phyloP scores from a whole-genome alignment of 2,113 vertebrate genomes.

The Nannobrachium achirus region DNA sequence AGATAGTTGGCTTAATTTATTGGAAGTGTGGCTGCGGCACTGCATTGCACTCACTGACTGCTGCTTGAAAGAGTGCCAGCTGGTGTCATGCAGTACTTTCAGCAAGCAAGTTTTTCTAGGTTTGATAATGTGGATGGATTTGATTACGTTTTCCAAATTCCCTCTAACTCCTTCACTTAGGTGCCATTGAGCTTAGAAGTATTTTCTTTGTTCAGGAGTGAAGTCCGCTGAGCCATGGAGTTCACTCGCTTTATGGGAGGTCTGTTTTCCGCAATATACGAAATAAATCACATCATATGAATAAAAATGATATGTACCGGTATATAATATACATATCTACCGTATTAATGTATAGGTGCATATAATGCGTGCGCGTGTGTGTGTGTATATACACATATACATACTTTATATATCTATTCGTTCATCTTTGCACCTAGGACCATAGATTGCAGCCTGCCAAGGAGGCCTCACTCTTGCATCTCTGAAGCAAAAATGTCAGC shows the following conservation, averaged over 20 bases:
- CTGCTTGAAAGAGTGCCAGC: slow-evolving; percentile 32
- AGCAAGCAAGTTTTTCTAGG: slow-evolving; percentile 29
- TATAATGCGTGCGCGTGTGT: slow-evolving; percentile 19
- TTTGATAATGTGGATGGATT: neutral
- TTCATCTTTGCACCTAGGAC: slow-evolving; percentile 31
- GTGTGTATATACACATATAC: neutral
- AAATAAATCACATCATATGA: slow-evolving; percentile 14
- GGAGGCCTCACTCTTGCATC: slow-evolving; percentile 47
- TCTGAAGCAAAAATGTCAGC: slow-evolving; percentile 30
- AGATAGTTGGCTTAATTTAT: slow-evolving; percentile 51
- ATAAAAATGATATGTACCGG: slow-evolving; percentile 33
- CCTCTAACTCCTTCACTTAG: slow-evolving; percentile 1
- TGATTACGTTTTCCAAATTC: neutral
- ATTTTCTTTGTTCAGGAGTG: slow-evolving; percentile 31
- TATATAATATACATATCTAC: neutral
- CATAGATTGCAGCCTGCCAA: slow-evolving; percentile 24
- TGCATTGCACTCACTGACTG: slow-evolving; percentile 30
- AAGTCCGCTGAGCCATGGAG: slow-evolving; percentile 27
- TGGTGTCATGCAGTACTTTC: slow-evolving; percentile 23
- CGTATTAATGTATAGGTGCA: slow-evolving; percentile 2
- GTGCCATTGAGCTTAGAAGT: slow-evolving; percentile 3
- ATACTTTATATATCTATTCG: too few species aligned
- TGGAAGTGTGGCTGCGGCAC: slow-evolving; percentile 58
- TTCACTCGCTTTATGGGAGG: slow-evolving; percentile 21
- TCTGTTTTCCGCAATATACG: slow-evolving; percentile 25